Conservation (phyloP, 2,113 vertebrate genomes). For the Proteles cristata region DNA sequence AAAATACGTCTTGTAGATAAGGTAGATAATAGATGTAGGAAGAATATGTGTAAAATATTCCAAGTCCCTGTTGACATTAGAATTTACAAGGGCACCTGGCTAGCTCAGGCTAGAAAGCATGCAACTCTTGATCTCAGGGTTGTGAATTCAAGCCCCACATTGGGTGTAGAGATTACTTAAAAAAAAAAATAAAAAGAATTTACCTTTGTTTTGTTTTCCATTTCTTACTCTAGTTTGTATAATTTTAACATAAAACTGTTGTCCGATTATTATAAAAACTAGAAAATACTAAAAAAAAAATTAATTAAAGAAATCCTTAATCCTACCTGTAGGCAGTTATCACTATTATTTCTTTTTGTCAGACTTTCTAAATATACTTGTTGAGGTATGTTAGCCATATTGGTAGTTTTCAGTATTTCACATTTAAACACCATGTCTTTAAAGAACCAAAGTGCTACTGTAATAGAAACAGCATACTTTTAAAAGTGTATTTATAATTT, state of each 20-base stretch:
- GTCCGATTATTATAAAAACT: slow-evolving; percentile 20
- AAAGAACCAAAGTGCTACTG: background rate
- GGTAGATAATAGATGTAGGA: background rate
- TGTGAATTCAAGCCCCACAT: too few species aligned
- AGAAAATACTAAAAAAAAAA: background rate
- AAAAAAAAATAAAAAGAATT: background rate
- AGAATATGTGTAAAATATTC: slow-evolving; percentile 24
- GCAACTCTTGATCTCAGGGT: too few species aligned
- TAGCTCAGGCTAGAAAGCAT: too few species aligned
- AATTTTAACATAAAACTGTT: slow-evolving; percentile 8
- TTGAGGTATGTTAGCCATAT: background rate
- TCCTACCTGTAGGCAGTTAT: background rate
- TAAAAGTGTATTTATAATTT: background rate
- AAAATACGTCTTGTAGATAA: background rate
- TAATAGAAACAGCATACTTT: background rate
- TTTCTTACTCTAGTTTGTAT: slow-evolving; percentile 18
- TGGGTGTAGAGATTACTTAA: too few species aligned
- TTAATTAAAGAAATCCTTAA: background rate
- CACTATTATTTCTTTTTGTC: background rate
- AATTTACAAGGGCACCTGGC: background rate
- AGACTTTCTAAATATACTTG: slow-evolving; percentile 14
- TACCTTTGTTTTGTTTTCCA: slow-evolving; percentile 42
- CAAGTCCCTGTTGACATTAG: slow-evolving; percentile 1
- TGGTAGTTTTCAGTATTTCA: background rate
- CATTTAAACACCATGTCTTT: background rate